These are phyloP conservation scores for Drosophila subobscura DNA, from an alignment of 1,140 invertebrate species.

Conservation along the genomic window DNA sequence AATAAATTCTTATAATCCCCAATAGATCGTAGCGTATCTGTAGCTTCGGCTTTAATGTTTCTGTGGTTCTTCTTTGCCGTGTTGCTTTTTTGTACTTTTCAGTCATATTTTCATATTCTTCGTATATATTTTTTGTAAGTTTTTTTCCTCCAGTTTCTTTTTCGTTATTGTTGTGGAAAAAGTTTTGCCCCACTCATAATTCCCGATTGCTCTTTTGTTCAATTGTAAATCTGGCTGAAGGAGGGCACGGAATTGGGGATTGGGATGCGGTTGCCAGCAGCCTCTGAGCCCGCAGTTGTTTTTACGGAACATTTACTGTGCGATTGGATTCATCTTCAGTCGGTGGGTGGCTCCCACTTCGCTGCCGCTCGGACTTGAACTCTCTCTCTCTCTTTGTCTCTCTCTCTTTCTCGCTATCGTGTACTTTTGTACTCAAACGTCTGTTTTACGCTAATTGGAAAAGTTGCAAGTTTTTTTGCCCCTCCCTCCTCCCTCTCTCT, in stretches of 20 bases:
- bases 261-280: conserved; percentile 27
- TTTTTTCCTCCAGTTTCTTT: conserved; percentile 48
- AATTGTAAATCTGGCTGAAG: conserved; percentile 57
- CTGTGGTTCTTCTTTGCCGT: too few species aligned
- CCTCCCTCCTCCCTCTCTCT: neutral
- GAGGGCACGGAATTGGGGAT: neutral
- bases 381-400: neutral
- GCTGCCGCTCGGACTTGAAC: conserved; percentile 45
- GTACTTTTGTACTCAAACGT: conserved; percentile 54
- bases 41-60: too few species aligned
- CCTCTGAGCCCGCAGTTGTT: conserved; percentile 62
- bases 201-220: conserved; percentile 79
- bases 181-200: conserved; percentile 73
- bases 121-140: conserved; percentile 2
- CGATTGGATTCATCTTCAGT: conserved; percentile 35
- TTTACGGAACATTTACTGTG: conserved; percentile 78
- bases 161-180: conserved; percentile 63
- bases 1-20: too few species aligned
- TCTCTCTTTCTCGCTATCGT: conserved; percentile 1
- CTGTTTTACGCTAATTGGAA: conserved; percentile 80
- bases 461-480: conserved; percentile 74
- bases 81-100: conserved; percentile 19
- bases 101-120: conserved; percentile 37
- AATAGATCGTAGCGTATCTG: too few species aligned
- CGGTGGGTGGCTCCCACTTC: conserved; percentile 13